These are phyloP conservation scores for Halcyon malimbica DNA, from an alignment of 2,113 vertebrate genomes.

Conservation along the genomic window DNA sequence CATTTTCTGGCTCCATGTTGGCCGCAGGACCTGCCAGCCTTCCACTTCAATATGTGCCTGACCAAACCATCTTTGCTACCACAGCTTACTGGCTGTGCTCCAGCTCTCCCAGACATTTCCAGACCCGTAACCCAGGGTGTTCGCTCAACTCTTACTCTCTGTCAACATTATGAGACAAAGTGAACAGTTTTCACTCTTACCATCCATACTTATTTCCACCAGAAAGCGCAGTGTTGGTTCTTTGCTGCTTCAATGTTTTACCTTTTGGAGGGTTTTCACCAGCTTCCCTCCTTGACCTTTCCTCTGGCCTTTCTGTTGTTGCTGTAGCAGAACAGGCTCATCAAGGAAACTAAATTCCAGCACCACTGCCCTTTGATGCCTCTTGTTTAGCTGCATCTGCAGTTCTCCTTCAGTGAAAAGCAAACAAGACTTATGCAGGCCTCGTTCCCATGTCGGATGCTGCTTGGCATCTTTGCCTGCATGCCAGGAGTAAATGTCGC, in stretches of 20 bases:
- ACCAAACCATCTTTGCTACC: not conserved
- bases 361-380: not conserved
- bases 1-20: not conserved
- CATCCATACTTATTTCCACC: not conserved
- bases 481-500: not conserved
- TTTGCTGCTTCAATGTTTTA: not conserved
- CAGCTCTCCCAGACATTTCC: not conserved
- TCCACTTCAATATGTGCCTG: not conserved
- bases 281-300: not conserved
- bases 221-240: not conserved
- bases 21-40: not conserved
- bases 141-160: not conserved
- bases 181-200: not conserved
- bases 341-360: not conserved
- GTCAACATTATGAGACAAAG: not conserved
- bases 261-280: not conserved
- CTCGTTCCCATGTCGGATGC: rapidly evolving
- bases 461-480: not conserved
- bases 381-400: not conserved
- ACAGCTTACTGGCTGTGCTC: not conserved
- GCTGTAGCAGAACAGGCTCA: rapidly evolving
- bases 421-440: not conserved
- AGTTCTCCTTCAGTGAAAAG: not conserved
- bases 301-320: not conserved
- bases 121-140: not conserved